Evolutionary conservation across 2,113 vertebrate genomes (phyloP).

Genomic region (Hucho hucho): DNA sequence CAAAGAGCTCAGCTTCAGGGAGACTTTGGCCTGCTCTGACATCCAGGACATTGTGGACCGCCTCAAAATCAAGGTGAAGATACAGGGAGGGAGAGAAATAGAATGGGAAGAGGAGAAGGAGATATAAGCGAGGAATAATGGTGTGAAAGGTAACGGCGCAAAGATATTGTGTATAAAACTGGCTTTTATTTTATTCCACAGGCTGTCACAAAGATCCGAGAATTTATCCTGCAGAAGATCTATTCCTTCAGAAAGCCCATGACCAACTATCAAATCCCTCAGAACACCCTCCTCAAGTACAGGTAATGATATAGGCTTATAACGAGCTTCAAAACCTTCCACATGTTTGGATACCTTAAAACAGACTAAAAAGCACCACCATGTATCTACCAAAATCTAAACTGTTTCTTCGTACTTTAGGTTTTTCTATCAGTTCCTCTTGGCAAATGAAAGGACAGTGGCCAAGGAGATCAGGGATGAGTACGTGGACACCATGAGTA

Average conservation of each 20-base stretch:
- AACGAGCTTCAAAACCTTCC: too few relatives aligned
- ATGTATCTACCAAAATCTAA: neutral
- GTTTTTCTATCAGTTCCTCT: constrained; percentile 92
- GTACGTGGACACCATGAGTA: constrained; percentile 92
- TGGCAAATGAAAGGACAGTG: constrained; percentile 86
- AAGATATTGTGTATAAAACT: neutral
- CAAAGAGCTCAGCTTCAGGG: constrained; percentile 88
- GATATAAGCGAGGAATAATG: neutral
- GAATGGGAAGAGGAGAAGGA: neutral
- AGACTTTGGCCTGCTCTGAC: constrained; percentile 86
- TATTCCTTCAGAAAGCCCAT: constrained; percentile 93
- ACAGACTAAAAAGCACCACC: too few relatives aligned
- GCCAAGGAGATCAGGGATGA: constrained; percentile 90
- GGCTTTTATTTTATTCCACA: constrained; percentile 34
- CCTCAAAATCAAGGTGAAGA: constrained; percentile 83
- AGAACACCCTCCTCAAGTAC: constrained; percentile 89
- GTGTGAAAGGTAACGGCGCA: neutral
- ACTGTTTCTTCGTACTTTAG: constrained; percentile 52
- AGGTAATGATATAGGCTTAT: constrained; percentile 64
- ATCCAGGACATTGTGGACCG: constrained; percentile 87
- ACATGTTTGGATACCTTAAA: too few relatives aligned
- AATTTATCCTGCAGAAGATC: constrained; percentile 92
- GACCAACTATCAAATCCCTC: constrained; percentile 96
- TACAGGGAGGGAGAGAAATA: neutral
- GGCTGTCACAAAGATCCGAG: constrained; percentile 91